Conservation (phyloP, 2,113 vertebrate species). For the Heliornis fulica region DNA sequence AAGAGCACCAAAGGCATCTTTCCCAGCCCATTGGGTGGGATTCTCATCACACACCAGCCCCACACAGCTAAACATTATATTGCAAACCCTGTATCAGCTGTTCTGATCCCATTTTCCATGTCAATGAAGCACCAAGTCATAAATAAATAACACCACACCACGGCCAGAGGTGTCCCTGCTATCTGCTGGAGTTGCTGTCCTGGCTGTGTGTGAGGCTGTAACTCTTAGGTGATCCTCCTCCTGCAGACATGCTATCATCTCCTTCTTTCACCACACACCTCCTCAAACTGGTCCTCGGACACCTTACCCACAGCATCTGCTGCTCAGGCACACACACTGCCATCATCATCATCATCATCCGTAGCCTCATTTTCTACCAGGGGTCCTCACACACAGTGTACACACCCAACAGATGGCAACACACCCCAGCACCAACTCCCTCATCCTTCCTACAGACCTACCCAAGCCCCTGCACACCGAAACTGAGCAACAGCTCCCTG, state of each 20-base stretch:
- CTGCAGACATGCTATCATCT: rapidly evolving
- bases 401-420: neutral
- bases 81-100: neutral
- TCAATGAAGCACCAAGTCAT: neutral
- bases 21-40: neutral
- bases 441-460: rapidly evolving
- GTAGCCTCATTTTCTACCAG: rapidly evolving
- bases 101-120: neutral
- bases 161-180: neutral
- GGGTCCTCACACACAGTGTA: neutral
- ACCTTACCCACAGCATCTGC: neutral
- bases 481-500: neutral
- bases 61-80: neutral
- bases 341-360: neutral
- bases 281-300: neutral
- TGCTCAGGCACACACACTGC: too few species aligned
- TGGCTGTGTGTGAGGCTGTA: rapidly evolving
- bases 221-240: neutral
- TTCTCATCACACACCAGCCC: neutral
- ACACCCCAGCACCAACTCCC: rapidly evolving
- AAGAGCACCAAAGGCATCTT: neutral
- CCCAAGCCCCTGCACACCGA: rapidly evolving
- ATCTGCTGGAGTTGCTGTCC: neutral
- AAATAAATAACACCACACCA: neutral
- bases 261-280: neutral